A percentile compares a stretch with the other conserved stretches of the same genome.
Conservation (phyloP, 2,797 vertebrate genomes). For the Microchirus variegatus region DNA sequence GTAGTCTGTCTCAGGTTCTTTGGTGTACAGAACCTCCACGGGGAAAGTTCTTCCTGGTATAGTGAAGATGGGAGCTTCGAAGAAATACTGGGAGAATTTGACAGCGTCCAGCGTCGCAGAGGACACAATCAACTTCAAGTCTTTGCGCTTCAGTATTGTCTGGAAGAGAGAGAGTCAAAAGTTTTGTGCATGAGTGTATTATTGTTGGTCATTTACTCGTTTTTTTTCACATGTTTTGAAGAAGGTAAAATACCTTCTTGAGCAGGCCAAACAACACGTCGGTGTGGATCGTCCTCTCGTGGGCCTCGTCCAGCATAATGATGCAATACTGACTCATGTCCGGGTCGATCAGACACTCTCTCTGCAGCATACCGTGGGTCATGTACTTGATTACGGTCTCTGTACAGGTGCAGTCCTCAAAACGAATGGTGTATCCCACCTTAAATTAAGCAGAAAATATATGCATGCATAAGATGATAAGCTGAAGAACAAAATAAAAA, state of each 20-base stretch:
- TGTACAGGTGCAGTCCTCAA: constrained; percentile 97
- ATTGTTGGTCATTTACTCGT: background rate
- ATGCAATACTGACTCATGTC: constrained; percentile 95
- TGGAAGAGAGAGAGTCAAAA: constrained; percentile 46
- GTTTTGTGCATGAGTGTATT: background rate
- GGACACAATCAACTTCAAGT: constrained; percentile 98
- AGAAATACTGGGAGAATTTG: constrained; percentile 99
- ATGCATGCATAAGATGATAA: background rate
- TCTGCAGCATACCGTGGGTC: constrained; percentile 96
- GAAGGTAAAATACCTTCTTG: constrained; percentile 86
- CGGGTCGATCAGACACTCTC: constrained; percentile 95
- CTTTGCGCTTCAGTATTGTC: constrained; percentile 95
- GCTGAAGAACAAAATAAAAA: no score
- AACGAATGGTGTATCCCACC: constrained; percentile 99
- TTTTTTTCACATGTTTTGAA: accelerated
- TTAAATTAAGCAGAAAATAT: constrained; percentile 44
- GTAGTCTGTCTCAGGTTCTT: constrained; percentile 98
- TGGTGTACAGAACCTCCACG: constrained; percentile 97
- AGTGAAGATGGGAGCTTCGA: constrained; percentile 98
- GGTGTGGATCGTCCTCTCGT: constrained; percentile 97
- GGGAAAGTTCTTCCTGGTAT: constrained; percentile 97
- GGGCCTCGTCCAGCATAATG: constrained; percentile 98
- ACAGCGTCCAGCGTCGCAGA: constrained; percentile 97
- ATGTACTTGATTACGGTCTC: constrained; percentile 99
- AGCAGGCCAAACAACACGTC: constrained; percentile 97